Base-by-base conservation (phyloP, 2,797 vertebrate genomes). In the Eurystomus glaucurus region DNA sequence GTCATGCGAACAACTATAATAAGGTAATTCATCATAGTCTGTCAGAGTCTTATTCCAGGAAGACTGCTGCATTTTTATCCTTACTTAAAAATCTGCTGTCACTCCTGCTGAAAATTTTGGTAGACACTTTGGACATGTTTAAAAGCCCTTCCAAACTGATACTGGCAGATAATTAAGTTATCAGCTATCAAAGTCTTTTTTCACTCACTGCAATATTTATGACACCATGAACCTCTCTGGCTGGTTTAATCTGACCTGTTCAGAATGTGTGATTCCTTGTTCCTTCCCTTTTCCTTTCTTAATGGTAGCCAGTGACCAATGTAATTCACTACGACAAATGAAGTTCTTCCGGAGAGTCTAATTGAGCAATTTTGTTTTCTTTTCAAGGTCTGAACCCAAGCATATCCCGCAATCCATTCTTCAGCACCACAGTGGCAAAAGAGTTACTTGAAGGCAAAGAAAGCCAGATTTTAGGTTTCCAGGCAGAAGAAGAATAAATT, bases 11-110 rank as follows among this genome's bases (percentile, higher is more conserved):
- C 95, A 96, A 97, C 88, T 85, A 95, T 98, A 98, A 98, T 98
- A 98, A 98, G 98, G 98, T 98, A 98, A 98, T 99, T 98, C 98
- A 98, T 99, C 99, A 98, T 94, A 97, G 97, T 98, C 98, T 98
- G 98, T 98, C 98, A 98, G 93, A 87, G 74, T 94, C 97, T 97
- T 97, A 97, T 97, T 98, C 96, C 95, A 97, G 94, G 94, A 98
- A 98, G 96, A 95, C 97, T 96, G 85, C 88, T 96, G 95, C 96
- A 97, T 98, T 98, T 98, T 98, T 98, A 98, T 97, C 96, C 98
- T 97, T 97, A 97, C 96, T 98, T 98, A 98, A 98, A 98, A 98
- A 94, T 97, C 94, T 97, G 77, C 96, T 98, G 97, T 98, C 97
- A 97, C 68, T 97, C 93, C 85, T 79, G 87, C 87, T 97, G 89